These are phyloP conservation scores for Hycleus phaleratus DNA, from an alignment of 1,140 invertebrate genomes.

Conservation along the genomic window DNA sequence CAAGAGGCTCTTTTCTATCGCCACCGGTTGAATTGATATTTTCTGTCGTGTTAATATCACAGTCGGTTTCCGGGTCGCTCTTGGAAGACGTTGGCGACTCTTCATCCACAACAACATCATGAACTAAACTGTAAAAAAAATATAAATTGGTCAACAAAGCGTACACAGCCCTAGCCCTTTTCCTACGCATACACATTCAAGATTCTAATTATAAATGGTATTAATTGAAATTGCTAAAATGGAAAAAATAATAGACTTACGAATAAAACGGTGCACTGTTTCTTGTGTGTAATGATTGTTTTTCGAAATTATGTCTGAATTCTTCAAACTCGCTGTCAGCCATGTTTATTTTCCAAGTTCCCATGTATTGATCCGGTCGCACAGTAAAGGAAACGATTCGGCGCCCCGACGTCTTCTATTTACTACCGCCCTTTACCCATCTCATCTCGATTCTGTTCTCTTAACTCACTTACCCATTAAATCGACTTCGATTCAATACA, in stretches of 20 bases:
- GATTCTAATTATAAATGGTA: no score
- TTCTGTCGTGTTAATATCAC: conserved; percentile 31
- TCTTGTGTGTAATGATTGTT: conserved; percentile 64
- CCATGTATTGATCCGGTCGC: conserved; percentile 30
- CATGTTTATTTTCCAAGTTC: conserved; percentile 52
- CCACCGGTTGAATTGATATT: conserved; percentile 15
- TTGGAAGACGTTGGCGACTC: conserved; percentile 68
- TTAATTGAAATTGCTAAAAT: neutral
- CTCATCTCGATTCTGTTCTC: neutral
- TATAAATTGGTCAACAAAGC: neutral
- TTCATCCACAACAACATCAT: conserved; percentile 68
- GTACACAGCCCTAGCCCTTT: neutral
- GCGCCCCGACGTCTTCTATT: neutral
- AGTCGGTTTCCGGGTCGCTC: conserved; percentile 49
- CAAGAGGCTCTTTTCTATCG: conserved; percentile 17
- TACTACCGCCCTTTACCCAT: neutral
- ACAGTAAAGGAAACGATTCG: conserved; percentile 17
- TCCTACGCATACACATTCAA: neutral
- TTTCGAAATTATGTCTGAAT: conserved; percentile 79
- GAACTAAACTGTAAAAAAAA: conserved; percentile 54
- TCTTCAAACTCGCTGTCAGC: conserved; percentile 88
- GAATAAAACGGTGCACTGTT: conserved; percentile 64
- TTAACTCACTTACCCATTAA: conserved; percentile 22
- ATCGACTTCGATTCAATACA: conserved; percentile 15
- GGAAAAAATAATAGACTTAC: conserved; percentile 46